These are phyloP conservation scores for Temnothorax rugatulus DNA, from an alignment of 2,888 invertebrate genomes.

Conservation along the genomic window DNA sequence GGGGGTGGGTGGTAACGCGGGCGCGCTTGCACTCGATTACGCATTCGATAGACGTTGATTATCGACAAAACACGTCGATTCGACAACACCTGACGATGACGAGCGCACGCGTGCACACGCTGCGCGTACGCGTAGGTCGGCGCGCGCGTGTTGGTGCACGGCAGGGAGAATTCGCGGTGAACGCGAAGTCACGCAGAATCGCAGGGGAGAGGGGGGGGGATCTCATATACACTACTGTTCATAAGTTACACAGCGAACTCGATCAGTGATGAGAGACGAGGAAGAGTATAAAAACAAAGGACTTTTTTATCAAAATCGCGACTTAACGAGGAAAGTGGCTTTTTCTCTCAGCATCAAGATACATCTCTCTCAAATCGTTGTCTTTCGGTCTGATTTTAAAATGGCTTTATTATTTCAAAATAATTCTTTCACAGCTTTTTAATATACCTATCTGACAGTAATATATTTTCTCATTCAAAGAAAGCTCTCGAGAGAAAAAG, in stretches of 20 bases:
- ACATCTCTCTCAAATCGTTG: background rate
- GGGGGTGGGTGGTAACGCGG: slow-evolving; percentile 53
- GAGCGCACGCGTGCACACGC: slow-evolving; percentile 63
- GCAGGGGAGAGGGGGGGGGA: background rate
- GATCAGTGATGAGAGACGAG: background rate
- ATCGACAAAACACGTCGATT: slow-evolving; percentile 78
- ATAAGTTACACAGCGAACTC: slow-evolving; percentile 1
- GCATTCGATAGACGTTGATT: slow-evolving; percentile 78
- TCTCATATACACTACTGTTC: slow-evolving; percentile 9
- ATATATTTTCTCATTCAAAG: background rate
- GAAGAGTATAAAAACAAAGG: background rate
- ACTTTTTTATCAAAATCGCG: background rate
- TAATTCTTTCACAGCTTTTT: background rate
- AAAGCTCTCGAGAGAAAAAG: background rate
- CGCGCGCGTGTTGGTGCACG: slow-evolving; percentile 61
- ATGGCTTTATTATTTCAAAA: background rate
- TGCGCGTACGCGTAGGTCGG: slow-evolving; percentile 44
- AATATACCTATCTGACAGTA: background rate
- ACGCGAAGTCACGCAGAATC: slow-evolving; percentile 59
- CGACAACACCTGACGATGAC: slow-evolving; percentile 76
- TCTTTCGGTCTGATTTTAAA: background rate
- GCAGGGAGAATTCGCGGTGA: slow-evolving; percentile 51
- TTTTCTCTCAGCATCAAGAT: background rate
- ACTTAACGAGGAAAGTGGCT: background rate
- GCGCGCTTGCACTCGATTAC: slow-evolving; percentile 76